Conservation (phyloP, 2,113 vertebrate species). For the Formicarius rufipectus region DNA sequence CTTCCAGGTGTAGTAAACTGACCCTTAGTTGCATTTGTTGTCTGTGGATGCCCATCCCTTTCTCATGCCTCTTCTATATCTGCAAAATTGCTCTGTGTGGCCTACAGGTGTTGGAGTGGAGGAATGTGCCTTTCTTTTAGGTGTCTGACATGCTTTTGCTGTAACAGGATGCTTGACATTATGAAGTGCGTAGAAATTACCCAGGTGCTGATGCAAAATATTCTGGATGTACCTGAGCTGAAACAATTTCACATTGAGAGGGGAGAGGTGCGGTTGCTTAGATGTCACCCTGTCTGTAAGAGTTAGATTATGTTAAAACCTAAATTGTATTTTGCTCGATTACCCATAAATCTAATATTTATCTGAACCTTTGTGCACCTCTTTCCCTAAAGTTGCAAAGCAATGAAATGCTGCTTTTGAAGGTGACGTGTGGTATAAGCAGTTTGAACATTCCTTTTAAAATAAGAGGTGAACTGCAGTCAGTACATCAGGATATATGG, state of each 20-base stretch:
- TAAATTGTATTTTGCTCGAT: background rate
- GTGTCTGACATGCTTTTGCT: background rate
- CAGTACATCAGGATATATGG: background rate
- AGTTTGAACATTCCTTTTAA: background rate
- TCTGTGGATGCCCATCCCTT: background rate
- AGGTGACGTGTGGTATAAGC: background rate
- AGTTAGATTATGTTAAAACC: background rate
- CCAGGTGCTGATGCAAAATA: background rate
- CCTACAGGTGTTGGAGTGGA: background rate
- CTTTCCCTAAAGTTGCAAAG: background rate
- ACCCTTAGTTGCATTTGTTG: fast-evolving
- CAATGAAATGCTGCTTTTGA: background rate
- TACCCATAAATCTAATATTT: background rate
- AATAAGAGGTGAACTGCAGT: background rate
- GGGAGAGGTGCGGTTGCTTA: background rate
- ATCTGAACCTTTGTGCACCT: background rate
- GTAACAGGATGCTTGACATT: background rate
- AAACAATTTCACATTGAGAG: background rate
- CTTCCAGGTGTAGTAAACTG: background rate
- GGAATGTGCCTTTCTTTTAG: background rate
- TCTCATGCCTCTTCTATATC: background rate
- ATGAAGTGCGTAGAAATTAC: background rate
- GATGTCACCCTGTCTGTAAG: background rate
- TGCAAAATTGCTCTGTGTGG: background rate
- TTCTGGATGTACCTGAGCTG: background rate